Percentiles rank a stretch among this genome's conserved stretches.
These are phyloP conservation scores for Polypterus bichir DNA, from an alignment of 2,113 vertebrate species.

Conservation along the genomic window DNA sequence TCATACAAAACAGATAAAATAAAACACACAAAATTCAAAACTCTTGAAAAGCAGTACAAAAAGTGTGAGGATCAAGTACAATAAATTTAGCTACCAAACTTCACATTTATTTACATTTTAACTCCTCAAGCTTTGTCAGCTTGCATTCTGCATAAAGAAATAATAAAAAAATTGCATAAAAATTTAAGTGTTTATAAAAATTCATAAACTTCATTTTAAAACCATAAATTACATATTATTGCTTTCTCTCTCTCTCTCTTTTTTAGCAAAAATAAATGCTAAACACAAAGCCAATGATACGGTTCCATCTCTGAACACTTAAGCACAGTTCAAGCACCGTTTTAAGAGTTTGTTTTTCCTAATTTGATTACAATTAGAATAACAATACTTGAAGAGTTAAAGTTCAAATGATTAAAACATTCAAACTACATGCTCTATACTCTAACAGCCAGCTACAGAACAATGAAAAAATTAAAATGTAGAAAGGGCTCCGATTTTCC, in stretches of 20 bases:
- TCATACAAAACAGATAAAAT: slow-evolving; percentile 53
- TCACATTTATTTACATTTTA: slow-evolving; percentile 72
- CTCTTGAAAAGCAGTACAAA: slow-evolving; percentile 33
- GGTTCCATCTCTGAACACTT: slow-evolving; percentile 6
- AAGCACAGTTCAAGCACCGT: slow-evolving; percentile 10
- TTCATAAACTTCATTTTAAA: slow-evolving; percentile 15
- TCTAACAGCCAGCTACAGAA: slow-evolving; percentile 1
- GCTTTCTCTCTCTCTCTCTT: slow-evolving; percentile 11
- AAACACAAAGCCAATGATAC: slow-evolving; percentile 8
- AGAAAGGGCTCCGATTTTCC: slow-evolving; percentile 20
- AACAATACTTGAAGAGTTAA: slow-evolving; percentile 34
- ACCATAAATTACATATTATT: slow-evolving; percentile 15
- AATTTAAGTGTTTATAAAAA: slow-evolving; percentile 24
- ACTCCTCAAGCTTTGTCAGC: slow-evolving; percentile 72
- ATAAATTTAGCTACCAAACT: slow-evolving; percentile 74
- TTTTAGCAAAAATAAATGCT: slow-evolving; percentile 6
- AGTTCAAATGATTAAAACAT: slow-evolving; percentile 20
- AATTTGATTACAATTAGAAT: slow-evolving; percentile 20
- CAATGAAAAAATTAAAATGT: slow-evolving; percentile 7
- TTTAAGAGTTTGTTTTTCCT: slow-evolving; percentile 3
- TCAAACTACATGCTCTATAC: slow-evolving; percentile 21
- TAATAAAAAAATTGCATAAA: slow-evolving; percentile 56
- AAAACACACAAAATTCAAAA: slow-evolving; percentile 24
- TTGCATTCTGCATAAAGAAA: slow-evolving; percentile 60
- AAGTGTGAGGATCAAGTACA: slow-evolving; percentile 59